Evolutionary conservation across 2,888 invertebrate species (phyloP).

Genomic region (Drosophila macrothrix): DNA sequence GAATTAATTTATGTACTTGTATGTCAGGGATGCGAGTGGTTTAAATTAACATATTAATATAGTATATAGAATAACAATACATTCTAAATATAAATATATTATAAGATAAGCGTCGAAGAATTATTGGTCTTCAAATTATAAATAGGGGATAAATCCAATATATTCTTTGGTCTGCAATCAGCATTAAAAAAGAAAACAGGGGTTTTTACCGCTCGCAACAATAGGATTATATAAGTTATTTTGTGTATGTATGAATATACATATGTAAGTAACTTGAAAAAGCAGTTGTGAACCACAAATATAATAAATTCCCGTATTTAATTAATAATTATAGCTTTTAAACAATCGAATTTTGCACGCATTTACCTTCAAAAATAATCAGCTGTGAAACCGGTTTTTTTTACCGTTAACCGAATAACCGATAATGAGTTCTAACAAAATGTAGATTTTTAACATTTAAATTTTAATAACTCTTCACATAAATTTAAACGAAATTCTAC

Average conservation of each 20-base stretch:
- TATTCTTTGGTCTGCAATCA: background rate
- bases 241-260: background rate
- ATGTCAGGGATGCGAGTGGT: slow-evolving; percentile 15
- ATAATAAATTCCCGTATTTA: background rate
- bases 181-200: background rate
- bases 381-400: background rate
- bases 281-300: background rate
- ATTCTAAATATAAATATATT: slow-evolving; percentile 3
- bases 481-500: background rate
- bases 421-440: background rate
- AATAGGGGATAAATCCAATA: background rate
- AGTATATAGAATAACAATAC: background rate
- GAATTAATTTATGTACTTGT: slow-evolving; percentile 7
- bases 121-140: slow-evolving; percentile 6
- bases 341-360: background rate
- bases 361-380: background rate
- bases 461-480: background rate
- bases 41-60: background rate
- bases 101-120: background rate
- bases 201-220: background rate
- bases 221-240: background rate
- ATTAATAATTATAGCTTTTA: background rate
- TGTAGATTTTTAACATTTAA: background rate
- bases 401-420: background rate
- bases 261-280: background rate